Conservation (phyloP, 2,797 vertebrate species). For the Eptatretus atami region DNA sequence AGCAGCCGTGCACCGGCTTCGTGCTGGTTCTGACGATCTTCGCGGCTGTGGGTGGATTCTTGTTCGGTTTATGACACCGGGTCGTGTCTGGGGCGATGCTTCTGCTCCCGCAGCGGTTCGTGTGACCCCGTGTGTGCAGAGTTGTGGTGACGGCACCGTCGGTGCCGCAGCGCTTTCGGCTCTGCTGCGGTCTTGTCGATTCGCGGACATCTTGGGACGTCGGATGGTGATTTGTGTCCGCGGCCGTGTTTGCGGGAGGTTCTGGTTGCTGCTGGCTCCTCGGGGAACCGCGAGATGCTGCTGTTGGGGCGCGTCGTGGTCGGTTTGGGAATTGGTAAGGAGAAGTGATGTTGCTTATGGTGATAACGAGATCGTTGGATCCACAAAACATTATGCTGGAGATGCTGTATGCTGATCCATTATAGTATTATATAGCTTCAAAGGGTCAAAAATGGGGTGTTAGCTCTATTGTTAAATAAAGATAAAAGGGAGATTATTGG, state of each 20-base stretch:
- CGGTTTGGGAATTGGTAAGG: constrained; percentile 72
- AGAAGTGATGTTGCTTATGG: too few species aligned
- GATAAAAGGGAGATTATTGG: too few species aligned
- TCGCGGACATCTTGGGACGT: constrained; percentile 39
- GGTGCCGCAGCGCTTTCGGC: constrained; percentile 57
- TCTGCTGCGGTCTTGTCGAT: constrained; percentile 33
- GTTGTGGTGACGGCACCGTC: constrained; percentile 60
- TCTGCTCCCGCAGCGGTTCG: constrained; percentile 47
- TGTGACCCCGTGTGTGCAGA: constrained; percentile 72
- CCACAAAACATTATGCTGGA: too few species aligned
- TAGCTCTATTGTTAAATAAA: too few species aligned
- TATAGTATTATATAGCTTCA: too few species aligned
- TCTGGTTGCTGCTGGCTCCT: constrained; percentile 41
- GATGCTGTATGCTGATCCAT: too few species aligned
- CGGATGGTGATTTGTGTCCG: constrained; percentile 50
- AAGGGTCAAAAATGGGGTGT: too few species aligned
- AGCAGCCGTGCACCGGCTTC: constrained; percentile 13
- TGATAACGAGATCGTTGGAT: too few species aligned
- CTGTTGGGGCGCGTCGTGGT: constrained; percentile 49
- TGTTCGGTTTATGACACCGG: constrained; percentile 84
- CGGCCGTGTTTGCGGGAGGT: constrained; percentile 39
- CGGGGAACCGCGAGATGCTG: constrained; percentile 41
- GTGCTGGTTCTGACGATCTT: constrained; percentile 52
- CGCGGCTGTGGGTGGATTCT: constrained; percentile 69
- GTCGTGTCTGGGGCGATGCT: constrained; percentile 87